A percentile compares a stretch with the other conserved stretches of the same genome.
These are phyloP conservation scores for Phrynocephalus vlangalii DNA, from an alignment of 2,797 vertebrate genomes.

Conservation along the genomic window DNA sequence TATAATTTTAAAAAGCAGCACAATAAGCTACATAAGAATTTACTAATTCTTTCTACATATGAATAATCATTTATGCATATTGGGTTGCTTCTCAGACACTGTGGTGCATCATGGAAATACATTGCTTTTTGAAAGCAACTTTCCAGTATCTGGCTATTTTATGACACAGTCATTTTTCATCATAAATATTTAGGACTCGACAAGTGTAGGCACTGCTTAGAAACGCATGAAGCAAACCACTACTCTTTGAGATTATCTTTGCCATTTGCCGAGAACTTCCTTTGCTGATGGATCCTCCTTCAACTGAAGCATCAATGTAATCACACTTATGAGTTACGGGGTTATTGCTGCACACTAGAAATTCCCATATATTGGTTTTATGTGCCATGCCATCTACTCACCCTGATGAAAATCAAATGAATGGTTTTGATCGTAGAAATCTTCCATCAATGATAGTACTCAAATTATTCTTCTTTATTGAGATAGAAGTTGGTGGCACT, in stretches of 20 bases:
- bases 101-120: no score
- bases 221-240: background rate
- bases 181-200: background rate
- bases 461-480: constrained; percentile 23
- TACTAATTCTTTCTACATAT: no score
- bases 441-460: background rate
- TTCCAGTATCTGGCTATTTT: background rate
- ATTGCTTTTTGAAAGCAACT: no score
- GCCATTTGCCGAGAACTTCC: background rate
- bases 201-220: background rate
- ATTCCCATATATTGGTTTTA: background rate
- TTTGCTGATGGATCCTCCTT: background rate
- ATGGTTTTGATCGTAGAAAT: constrained; percentile 21
- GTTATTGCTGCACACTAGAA: constrained; percentile 7
- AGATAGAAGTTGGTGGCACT: background rate
- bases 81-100: no score
- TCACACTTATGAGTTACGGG: constrained; percentile 5
- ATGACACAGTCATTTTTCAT: background rate
- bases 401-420: constrained; percentile 25
- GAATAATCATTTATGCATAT: no score
- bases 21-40: no score
- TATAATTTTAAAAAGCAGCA: no score
- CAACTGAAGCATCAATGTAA: background rate
- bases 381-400: constrained; percentile 8
- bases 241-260: background rate